Percentiles rank a stretch among this genome's conserved stretches.
These are phyloP conservation scores for Ormyrus pomaceus DNA, from an alignment of 2,888 invertebrate species.

Conservation along the genomic window DNA sequence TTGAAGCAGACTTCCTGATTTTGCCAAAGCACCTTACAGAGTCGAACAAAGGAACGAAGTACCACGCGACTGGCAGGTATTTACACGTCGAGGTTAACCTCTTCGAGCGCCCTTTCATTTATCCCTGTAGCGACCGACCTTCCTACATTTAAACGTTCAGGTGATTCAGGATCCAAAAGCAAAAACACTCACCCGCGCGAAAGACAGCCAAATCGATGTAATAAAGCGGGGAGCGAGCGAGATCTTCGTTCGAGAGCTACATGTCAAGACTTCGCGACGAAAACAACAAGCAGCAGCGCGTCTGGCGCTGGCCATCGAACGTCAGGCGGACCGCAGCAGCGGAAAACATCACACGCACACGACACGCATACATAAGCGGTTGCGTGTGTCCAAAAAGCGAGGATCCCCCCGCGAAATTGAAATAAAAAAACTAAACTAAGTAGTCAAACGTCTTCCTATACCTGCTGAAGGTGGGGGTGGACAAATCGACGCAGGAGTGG, in stretches of 20 bases:
- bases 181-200: neutral
- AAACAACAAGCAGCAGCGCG: neutral
- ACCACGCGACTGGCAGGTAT: neutral
- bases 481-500: neutral
- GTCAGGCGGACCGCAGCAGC: too few species aligned
- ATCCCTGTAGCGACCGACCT: neutral
- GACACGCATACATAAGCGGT: too few species aligned
- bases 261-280: neutral
- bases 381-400: too few species aligned
- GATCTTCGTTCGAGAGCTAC: neutral
- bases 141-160: too few species aligned
- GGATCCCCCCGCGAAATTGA: too few species aligned
- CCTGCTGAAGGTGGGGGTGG: too few species aligned
- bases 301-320: too few species aligned
- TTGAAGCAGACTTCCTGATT: too few species aligned
- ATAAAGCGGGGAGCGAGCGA: neutral
- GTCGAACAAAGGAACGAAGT: neutral
- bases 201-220: neutral
- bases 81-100: slow-evolving; percentile 48
- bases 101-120: slow-evolving; percentile 38
- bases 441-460: too few species aligned
- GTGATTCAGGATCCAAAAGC: neutral
- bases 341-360: too few species aligned
- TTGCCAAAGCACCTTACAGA: too few species aligned
- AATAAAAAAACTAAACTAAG: too few species aligned